Evolutionary conservation across 2,888 invertebrate species (phyloP).

Genomic region (Spodoptera exigua): DNA sequence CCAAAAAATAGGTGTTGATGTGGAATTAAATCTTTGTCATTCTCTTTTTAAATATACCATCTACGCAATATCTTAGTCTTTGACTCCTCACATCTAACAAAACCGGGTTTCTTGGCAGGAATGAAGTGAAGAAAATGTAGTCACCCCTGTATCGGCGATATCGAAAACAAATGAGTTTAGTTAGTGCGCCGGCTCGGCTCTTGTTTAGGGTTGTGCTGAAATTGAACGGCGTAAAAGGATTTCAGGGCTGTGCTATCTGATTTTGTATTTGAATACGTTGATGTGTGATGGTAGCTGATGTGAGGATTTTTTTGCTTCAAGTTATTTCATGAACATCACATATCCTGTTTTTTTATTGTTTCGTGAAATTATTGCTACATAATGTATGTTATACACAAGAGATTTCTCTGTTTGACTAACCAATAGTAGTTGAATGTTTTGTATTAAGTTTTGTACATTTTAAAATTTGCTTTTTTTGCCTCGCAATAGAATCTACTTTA

Average conservation of each 20-base stretch:
- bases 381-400: too few relatives aligned
- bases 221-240: conserved; percentile 50
- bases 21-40: too few relatives aligned
- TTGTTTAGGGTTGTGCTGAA: conserved; percentile 42
- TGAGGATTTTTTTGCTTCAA: conserved; percentile 13
- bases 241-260: conserved; percentile 47
- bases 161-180: conserved; percentile 73
- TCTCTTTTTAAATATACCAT: background rate
- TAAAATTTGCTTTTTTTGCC: too few relatives aligned
- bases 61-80: conserved; percentile 39
- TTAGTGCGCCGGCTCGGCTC: conserved; percentile 56
- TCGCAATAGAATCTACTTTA: too few relatives aligned
- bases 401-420: too few relatives aligned
- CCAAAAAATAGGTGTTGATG: too few relatives aligned
- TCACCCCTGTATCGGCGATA: conserved; percentile 65
- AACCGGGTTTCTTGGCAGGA: conserved; percentile 65
- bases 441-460: too few relatives aligned
- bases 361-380: too few relatives aligned
- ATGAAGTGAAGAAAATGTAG: conserved; percentile 71
- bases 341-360: background rate
- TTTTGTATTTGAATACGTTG: conserved; percentile 48
- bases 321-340: background rate
- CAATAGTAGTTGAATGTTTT: too few relatives aligned
- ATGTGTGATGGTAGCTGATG: conserved; percentile 12
- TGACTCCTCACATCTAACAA: conserved; percentile 53